A percentile compares a stretch with the other conserved stretches of the same genome.
These are phyloP conservation scores for Cephus runcator DNA, from an alignment of 2,888 invertebrate genomes.

Conservation along the genomic window DNA sequence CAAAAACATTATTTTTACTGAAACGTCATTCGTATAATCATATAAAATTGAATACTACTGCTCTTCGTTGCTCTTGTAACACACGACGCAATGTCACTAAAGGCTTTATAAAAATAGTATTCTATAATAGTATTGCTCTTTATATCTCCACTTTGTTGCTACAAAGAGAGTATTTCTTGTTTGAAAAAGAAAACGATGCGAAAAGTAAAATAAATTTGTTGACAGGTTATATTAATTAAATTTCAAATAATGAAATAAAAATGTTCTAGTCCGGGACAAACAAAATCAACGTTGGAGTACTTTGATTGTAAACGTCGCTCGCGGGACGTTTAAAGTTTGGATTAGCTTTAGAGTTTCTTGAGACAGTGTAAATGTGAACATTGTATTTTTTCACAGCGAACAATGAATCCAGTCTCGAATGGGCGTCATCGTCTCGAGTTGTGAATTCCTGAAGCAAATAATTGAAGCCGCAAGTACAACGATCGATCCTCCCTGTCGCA, in stretches of 20 bases:
- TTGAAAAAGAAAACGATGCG: neutral
- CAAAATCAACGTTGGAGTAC: neutral
- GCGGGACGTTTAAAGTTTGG: neutral
- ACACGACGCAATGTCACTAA: neutral
- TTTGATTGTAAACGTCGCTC: too few species aligned
- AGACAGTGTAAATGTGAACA: neutral
- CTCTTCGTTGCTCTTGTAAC: neutral
- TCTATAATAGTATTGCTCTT: neutral
- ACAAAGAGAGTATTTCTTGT: neutral
- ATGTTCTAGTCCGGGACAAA: neutral
- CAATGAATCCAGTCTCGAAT: neutral
- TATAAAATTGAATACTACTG: neutral
- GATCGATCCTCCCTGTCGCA: neutral
- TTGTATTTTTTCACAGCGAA: neutral
- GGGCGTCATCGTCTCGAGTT: neutral
- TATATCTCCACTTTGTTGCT: neutral
- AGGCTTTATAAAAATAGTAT: neutral
- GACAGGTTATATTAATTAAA: neutral
- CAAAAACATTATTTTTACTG: neutral
- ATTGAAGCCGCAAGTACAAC: neutral
- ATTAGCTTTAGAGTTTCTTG: neutral
- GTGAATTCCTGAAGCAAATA: neutral
- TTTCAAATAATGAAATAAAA: neutral
- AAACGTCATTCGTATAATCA: neutral
- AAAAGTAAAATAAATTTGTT: neutral